Base-by-base conservation (phyloP, 2,888 invertebrate genomes). In the Parasteatoda lunata region DNA sequence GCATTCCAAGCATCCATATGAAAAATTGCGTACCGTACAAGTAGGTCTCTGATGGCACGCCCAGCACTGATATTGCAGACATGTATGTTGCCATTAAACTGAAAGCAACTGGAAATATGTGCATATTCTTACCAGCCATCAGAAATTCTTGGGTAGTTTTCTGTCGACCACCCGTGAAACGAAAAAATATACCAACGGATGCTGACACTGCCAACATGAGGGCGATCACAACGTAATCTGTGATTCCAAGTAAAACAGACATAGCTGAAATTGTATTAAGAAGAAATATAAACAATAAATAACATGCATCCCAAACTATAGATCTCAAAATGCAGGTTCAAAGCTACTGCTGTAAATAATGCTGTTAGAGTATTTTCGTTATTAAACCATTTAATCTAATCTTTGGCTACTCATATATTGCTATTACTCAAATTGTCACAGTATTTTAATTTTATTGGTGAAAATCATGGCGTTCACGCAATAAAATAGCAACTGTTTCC, bases 31-130 rank as follows among this genome's bases (percentile, higher is more conserved):
- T 94, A 77, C 97, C 97, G 91, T 94, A 95, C 89, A 94, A 94
- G 92, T 97, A 97, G 91, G 95, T 96, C 92, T 98, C 97, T 76
- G 96, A 94, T 51, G 97, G 96, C 3, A 97, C 96, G 15, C 97
- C 97, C 11, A 98, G 93, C 6, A 78, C n/a, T 7, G 84, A 91
- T 47, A 81, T 76, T 51, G 97, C 96, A 0, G 97, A 97, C 95
- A 97, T 96, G 91, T 97, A 97, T 52, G 96, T 96, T 13, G 97
- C 97, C 95, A 97, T 96, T 84, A 97, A 92, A 4, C 97, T 97
- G 89, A 97, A 96, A 4, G 97, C 95, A 0, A 97, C 96, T 0
- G 97, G 96, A 5, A 93, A 91, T 90, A 96, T 93, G 7, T 95
- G 94, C 95, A 97, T 96, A 89, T 95, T 96, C 84, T 94, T 94